A percentile compares a stretch with the other conserved stretches of the same genome.
phyloP scores from a whole-genome alignment of 2,888 invertebrate species.

The Apocheima hispidaria region DNA sequence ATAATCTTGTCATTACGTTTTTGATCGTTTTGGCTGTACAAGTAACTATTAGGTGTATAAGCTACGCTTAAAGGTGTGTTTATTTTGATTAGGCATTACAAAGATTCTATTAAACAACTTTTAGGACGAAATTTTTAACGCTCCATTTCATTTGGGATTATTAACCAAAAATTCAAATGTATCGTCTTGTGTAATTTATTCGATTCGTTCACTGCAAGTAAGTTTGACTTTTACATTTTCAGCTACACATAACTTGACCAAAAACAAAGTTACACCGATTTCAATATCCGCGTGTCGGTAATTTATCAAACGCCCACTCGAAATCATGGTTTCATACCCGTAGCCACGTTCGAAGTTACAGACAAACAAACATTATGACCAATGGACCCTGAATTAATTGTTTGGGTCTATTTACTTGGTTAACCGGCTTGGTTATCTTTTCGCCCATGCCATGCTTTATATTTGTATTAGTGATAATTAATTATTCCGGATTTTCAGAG shows the following conservation, averaged over 20 bases:
- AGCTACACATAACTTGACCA: neutral
- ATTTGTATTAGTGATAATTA: constrained; percentile 65
- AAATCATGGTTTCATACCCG: constrained; percentile 47
- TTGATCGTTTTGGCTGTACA: neutral
- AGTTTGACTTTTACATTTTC: neutral
- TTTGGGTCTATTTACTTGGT: constrained; percentile 79
- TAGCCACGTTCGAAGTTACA: constrained; percentile 62
- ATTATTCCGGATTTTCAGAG: constrained; percentile 52
- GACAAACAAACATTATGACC: constrained; percentile 82
- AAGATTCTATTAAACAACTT: too few relatives aligned
- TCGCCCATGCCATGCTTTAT: constrained; percentile 72
- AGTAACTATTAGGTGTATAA: too few relatives aligned
- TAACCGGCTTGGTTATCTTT: constrained; percentile 79
- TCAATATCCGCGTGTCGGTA: constrained; percentile 34
- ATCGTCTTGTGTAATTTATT: too few relatives aligned
- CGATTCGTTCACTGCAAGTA: neutral
- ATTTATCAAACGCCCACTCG: constrained; percentile 49
- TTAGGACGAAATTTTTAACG: too few relatives aligned
- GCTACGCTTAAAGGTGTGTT: too few relatives aligned
- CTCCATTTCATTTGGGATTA: too few relatives aligned
- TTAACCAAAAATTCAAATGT: too few relatives aligned
- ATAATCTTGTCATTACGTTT: neutral
- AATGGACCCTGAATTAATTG: constrained; percentile 83
- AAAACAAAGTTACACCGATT: constrained; percentile 31
- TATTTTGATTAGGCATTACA: too few relatives aligned